Base-by-base conservation (phyloP, 1,140 invertebrate species). In the Drosophila subpulchrella region DNA sequence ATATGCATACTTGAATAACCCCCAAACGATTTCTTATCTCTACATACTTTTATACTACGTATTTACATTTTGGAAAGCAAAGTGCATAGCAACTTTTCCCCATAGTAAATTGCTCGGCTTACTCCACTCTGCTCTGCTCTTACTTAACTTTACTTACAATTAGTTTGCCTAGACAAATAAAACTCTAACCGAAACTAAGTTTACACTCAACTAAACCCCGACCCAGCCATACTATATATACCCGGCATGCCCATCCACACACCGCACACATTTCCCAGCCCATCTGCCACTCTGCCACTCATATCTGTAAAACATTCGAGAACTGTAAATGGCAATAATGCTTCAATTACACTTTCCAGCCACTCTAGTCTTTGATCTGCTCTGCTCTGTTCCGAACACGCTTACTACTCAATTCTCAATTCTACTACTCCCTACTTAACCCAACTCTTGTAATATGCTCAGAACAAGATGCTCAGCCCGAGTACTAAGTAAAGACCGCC, bases 131-230 rank as follows among this genome's bases (percentile, higher is more conserved):
- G 70, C 65, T 81, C 68, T 48, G 68, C 51, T 72, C 68, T 71
- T 72, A 71, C 65, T 71, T 58, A 72, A 72, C 68, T 77, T 82
- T 88, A 76, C 70, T 86, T 86, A 70, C 73, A 86, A 86, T 86
- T 86, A 86, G 83, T 86, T 86, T 86, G 51, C 75, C 81, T 88
- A 86, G 76, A 77, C 83, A 85, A 85, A 85, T 85, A 85, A 74
- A 85, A 85, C 82, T 85, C 79, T 78, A 53, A 44, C 47, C 59
- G 44, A 67, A 81, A 71, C 65, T 70, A 70, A 58, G 46, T 74
- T 59, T 50, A 62, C 61, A 57, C 62, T 60, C 56, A 86, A 81
- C 67, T 63, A 65, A 66, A 73, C 61, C 70, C 56, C 17, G 13
- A 51, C 27, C 50, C 39, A 24, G 10, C 15, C 44, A 11, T 8